Evolutionary conservation across 2,113 vertebrate species (phyloP).

Genomic region (Tenebrosternarchus preto): DNA sequence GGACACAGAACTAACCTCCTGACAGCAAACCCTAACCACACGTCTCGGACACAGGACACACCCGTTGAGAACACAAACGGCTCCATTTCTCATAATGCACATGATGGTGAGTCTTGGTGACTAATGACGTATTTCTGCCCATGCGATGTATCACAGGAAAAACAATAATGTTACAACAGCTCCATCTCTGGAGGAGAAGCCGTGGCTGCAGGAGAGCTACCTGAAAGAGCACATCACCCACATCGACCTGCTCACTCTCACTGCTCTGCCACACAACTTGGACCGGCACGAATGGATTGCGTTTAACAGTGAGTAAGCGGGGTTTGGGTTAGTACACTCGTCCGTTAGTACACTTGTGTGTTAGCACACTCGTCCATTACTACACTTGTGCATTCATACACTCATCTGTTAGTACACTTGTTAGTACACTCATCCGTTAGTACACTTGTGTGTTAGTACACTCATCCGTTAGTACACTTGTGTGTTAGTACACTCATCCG

Average conservation of each 20-base stretch:
- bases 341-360: too few species aligned
- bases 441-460: too few species aligned
- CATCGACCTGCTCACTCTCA: slow-evolving; percentile 64
- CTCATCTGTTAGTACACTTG: too few species aligned
- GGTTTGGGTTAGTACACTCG: too few species aligned
- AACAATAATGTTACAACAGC: slow-evolving; percentile 68
- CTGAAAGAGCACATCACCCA: slow-evolving; percentile 67
- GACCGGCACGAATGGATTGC: slow-evolving; percentile 77
- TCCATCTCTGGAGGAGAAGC: slow-evolving; percentile 65
- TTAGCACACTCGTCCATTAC: too few species aligned
- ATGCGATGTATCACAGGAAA: slow-evolving; percentile 51
- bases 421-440: not conserved
- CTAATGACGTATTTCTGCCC: slow-evolving; percentile 7
- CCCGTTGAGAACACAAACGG: slow-evolving; percentile 1
- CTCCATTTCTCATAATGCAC: not conserved
- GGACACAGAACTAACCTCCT: too few species aligned
- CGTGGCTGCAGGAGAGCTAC: slow-evolving; percentile 69
- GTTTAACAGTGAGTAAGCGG: slow-evolving; percentile 73
- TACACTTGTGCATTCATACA: not conserved
- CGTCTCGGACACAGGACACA: too few species aligned
- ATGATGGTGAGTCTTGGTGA: not conserved
- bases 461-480: too few species aligned
- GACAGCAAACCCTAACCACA: too few species aligned
- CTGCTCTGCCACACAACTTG: slow-evolving; percentile 68
- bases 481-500: too few species aligned